Evolutionary conservation across 2,888 invertebrate genomes (phyloP).

Genomic region (Ferdinandea cuprea): DNA sequence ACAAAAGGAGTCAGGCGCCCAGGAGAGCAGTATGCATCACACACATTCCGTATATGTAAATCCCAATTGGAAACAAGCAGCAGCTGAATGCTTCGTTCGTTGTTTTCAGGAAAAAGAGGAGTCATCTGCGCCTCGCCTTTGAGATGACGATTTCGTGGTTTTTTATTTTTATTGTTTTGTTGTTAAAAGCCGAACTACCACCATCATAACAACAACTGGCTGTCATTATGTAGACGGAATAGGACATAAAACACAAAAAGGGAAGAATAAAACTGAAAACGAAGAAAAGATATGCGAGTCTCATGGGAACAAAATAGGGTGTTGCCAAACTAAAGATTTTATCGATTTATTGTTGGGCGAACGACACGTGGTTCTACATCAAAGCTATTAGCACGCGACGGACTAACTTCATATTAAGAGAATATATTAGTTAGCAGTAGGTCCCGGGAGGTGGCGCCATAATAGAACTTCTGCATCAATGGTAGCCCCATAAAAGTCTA

Average conservation of each 20-base stretch:
- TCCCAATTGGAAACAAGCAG: constrained; percentile 65
- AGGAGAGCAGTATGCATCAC: too few species aligned
- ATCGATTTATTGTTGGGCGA: too few species aligned
- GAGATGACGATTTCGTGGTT: constrained; percentile 56
- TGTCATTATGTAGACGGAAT: neutral
- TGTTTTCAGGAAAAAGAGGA: constrained; percentile 34
- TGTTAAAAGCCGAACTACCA: constrained; percentile 7
- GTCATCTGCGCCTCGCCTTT: constrained; percentile 12
- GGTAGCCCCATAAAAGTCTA: too few species aligned
- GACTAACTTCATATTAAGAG: too few species aligned
- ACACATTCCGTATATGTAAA: neutral
- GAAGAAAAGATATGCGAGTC: constrained; percentile 27
- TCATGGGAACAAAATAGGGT: constrained; percentile 49
- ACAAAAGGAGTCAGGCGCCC: constrained; percentile 56
- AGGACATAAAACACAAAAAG: neutral
- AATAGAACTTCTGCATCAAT: too few species aligned
- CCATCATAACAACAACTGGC: constrained; percentile 10
- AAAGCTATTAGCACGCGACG: too few species aligned
- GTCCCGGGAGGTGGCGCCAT: too few species aligned
- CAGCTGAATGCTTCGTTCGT: constrained; percentile 59
- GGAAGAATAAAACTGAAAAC: neutral
- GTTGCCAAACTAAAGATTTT: constrained; percentile 39
- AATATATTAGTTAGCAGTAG: too few species aligned
- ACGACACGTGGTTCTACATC: too few species aligned
- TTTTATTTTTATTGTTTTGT: constrained; percentile 26